Base-by-base conservation (phyloP, 2,797 vertebrate genomes). In the Alexandromys oeconomus region DNA sequence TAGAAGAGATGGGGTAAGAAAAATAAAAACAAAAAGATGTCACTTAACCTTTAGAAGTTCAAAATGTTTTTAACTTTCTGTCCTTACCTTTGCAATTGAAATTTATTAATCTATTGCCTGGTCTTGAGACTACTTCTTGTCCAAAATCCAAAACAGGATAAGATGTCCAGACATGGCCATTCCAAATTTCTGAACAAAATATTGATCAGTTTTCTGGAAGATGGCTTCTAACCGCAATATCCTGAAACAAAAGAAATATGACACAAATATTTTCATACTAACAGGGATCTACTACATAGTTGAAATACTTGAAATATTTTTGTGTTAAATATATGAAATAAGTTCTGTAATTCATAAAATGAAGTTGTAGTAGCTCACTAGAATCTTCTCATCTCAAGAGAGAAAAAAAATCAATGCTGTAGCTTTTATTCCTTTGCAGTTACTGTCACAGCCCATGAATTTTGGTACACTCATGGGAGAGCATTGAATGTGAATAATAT, bases 391-490 rank as follows among this genome's bases (percentile, higher is more conserved):
- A 40, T 63, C 10, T 13, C 71, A 88, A 40, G n/a, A 69, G 5
- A 76, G 34, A 34, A 54, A 59, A 67, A 79, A 51, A 69, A 10
- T 37, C 8, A 81, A 7, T 14, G 1, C 2, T 34, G 43, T 37
- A 34, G 34, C 23, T 87, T 54, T 67, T 51, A 48, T 19, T 57
- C 7, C 46, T 12, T 29, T 29, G 65, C 5, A 93, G 48, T 67
- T 84, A 93, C 46, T 85, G 37, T 59, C 82, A 88, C 37, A 91
- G 84, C 23, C 37, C 73, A 23, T 71, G 86, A 77, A 93, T n/a
- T 65, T 88, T 63, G 76, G 34, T 48, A 51, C 1, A n/a, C 54
- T 59, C 27, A 8, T 31, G 46, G 37, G n/a, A 84, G 3, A 93
- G 37, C 31, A 6, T n/a, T 95, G 15, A 81, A 43, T 65, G 48